Evolutionary conservation across 2,797 vertebrate genomes (phyloP).

Genomic region (Anguilla obscura): DNA sequence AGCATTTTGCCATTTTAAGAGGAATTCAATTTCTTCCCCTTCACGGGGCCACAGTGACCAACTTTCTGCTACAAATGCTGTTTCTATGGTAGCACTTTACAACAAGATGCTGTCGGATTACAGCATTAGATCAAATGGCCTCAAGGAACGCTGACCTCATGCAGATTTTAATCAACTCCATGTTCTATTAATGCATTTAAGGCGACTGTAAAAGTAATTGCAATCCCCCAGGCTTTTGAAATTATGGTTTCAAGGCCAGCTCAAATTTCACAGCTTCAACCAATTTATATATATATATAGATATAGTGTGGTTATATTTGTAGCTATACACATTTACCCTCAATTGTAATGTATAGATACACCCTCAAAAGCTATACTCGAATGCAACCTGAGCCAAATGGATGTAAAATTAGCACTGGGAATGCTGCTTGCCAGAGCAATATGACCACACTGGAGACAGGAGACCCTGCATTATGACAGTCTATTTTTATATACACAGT

Average conservation of each 20-base stretch:
- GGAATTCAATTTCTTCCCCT: neutral
- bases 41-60: neutral
- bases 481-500: neutral
- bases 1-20: too few species aligned
- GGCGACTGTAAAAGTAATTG: neutral
- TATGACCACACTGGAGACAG: neutral
- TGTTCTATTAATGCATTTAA: neutral
- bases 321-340: neutral
- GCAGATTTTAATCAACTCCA: constrained; percentile 16
- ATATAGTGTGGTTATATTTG: neutral
- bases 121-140: neutral
- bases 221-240: neutral
- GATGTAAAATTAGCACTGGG: neutral
- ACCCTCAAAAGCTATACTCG: neutral
- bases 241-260: neutral
- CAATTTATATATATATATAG: neutral
- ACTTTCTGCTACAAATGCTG: neutral
- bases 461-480: neutral
- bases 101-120: neutral
- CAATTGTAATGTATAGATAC: neutral
- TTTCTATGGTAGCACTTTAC: neutral
- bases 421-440: neutral
- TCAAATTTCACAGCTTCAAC: neutral
- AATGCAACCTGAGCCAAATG: neutral
- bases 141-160: neutral